These are phyloP conservation scores for Andrena dorsata DNA, from an alignment of 2,888 invertebrate genomes.

Conservation along the genomic window DNA sequence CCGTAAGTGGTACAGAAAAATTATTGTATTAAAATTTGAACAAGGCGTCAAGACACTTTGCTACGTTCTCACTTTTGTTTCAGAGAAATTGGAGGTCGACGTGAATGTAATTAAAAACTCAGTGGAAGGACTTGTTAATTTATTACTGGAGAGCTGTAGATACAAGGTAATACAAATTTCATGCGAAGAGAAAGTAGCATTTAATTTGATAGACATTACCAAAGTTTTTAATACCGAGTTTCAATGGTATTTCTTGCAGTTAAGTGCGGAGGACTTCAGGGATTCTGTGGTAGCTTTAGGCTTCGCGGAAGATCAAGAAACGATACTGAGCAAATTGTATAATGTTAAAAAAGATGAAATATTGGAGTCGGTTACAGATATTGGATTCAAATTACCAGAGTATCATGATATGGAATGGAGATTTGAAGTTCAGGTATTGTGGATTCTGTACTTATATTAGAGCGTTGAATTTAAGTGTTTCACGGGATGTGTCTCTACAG, in stretches of 20 bases:
- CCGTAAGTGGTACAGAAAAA: conserved; percentile 84
- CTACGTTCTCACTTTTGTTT: conserved; percentile 47
- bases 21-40: background rate
- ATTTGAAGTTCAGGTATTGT: conserved; percentile 87
- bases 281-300: conserved; percentile 86
- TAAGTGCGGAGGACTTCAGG: conserved; percentile 85
- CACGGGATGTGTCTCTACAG: conserved; percentile 74
- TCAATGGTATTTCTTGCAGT: conserved; percentile 78
- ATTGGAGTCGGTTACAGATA: conserved; percentile 85
- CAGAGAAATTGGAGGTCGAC: conserved; percentile 88
- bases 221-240: background rate
- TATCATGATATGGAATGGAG: conserved; percentile 89
- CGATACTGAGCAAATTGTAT: conserved; percentile 87
- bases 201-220: background rate
- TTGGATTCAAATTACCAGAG: conserved; percentile 85
- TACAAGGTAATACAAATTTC: conserved; percentile 86
- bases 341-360: conserved; percentile 87
- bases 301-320: conserved; percentile 88
- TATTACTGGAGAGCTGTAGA: conserved; percentile 90
- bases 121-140: conserved; percentile 90
- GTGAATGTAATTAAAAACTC: conserved; percentile 87
- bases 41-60: background rate
- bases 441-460: background rate
- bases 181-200: background rate
- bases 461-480: conserved; percentile 6